These are phyloP conservation scores for Adineta ricciae DNA, from an alignment of 2,888 invertebrate species.

Conservation along the genomic window DNA sequence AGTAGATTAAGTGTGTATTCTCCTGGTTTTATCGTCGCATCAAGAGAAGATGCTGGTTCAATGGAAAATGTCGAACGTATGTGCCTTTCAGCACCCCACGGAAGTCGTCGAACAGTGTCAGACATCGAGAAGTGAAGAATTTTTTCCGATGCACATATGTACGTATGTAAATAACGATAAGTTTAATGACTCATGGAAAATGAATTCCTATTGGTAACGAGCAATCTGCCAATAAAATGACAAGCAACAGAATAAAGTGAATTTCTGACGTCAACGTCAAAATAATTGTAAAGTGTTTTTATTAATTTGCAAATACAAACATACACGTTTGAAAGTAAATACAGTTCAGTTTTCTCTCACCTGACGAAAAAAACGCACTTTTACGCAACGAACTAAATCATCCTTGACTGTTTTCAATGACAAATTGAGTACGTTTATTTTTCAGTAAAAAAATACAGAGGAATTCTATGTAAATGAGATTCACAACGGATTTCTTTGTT, in stretches of 20 bases:
- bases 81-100: slow-evolving; percentile 5
- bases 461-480: no score
- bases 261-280: no score
- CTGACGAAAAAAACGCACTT: no score
- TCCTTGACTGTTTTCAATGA: no score
- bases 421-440: no score
- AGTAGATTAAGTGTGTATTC: slow-evolving; percentile 90
- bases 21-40: slow-evolving; percentile 54
- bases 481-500: background rate
- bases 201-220: background rate
- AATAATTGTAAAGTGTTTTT: no score
- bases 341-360: no score
- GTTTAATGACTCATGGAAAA: background rate
- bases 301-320: no score
- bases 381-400: no score
- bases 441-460: no score
- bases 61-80: background rate
- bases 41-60: background rate
- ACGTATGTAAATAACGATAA: background rate
- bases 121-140: background rate
- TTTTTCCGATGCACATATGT: background rate
- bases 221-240: background rate
- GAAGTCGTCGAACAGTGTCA: background rate
- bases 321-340: no score
- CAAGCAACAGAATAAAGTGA: background rate